These are phyloP conservation scores for Drosophila borborema DNA, from an alignment of 2,888 invertebrate genomes.

Conservation along the genomic window DNA sequence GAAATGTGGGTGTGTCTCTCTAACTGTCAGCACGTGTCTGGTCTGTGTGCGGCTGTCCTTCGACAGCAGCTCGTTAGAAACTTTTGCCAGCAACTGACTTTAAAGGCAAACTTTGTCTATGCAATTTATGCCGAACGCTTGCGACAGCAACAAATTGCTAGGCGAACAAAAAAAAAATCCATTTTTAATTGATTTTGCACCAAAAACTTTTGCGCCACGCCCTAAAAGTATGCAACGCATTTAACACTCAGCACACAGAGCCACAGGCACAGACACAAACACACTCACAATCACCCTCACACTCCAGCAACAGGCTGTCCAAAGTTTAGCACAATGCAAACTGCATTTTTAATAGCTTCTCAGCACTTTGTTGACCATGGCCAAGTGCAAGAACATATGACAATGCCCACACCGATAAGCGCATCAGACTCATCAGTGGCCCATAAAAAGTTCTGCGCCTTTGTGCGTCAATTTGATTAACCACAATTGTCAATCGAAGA, in stretches of 20 bases:
- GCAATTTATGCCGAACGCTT: constrained; percentile 43
- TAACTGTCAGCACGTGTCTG: constrained; percentile 43
- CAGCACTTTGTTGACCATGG: constrained; percentile 23
- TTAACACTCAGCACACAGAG: constrained; percentile 9
- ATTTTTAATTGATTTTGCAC: constrained; percentile 61
- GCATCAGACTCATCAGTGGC: constrained; percentile 1
- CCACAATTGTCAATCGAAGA: constrained; percentile 40
- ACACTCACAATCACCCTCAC: neutral
- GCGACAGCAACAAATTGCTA: constrained; percentile 53
- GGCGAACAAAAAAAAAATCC: constrained; percentile 42
- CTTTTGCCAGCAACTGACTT: constrained; percentile 40
- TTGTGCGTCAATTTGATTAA: constrained; percentile 33
- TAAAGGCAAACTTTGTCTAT: constrained; percentile 46
- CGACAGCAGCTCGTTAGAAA: constrained; percentile 56
- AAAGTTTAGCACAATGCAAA: constrained; percentile 19
- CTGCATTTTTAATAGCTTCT: constrained; percentile 40
- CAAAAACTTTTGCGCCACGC: constrained; percentile 19
- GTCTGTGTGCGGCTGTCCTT: constrained; percentile 23
- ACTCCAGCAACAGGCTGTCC: constrained; percentile 20
- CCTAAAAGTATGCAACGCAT: constrained; percentile 49
- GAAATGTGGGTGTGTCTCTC: constrained; percentile 31
- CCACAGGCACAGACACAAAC: neutral
- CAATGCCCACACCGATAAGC: neutral
- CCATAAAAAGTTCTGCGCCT: constrained; percentile 18
- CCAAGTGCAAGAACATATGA: constrained; percentile 8